Conservation (phyloP, 30 jellyfish, hydroid and myxozoan species). For the Aurelia aurita region DNA sequence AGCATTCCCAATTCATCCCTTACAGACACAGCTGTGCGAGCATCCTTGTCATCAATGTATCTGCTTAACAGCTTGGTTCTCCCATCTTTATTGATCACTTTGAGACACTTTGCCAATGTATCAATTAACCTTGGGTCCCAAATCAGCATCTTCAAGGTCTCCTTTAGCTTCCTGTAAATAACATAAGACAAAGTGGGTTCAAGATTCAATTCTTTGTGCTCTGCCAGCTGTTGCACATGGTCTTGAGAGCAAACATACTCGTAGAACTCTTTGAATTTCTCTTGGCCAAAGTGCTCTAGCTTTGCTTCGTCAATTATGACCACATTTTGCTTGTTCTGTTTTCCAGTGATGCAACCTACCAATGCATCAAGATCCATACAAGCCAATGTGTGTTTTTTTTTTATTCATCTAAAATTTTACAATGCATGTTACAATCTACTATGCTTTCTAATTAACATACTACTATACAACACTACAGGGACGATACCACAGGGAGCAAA, state of each 20-base stretch:
- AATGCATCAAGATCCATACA: conserved; percentile 18
- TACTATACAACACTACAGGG: too few species aligned
- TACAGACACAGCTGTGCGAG: background rate
- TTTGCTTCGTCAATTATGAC: conserved; percentile 11
- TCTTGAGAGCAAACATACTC: conserved; percentile 13
- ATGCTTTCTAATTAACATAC: too few species aligned
- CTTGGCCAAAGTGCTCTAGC: conserved; percentile 21
- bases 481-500: too few species aligned
- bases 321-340: background rate
- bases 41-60: background rate
- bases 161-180: conserved; percentile 5
- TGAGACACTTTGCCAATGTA: background rate
- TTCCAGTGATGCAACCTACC: conserved; percentile 18
- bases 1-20: background rate
- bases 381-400: conserved; percentile 25
- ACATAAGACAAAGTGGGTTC: background rate
- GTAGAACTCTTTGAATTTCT: conserved; percentile 27
- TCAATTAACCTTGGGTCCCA: conserved; percentile 3
- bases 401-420: too few species aligned
- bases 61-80: background rate
- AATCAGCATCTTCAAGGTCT: conserved; percentile 1
- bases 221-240: conserved; percentile 33
- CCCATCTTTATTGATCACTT: conserved; percentile 14
- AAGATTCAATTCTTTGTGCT: conserved; percentile 14
- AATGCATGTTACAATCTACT: too few species aligned